These are phyloP conservation scores for Falco concolor DNA, from an alignment of 2,797 vertebrate species.

Conservation along the genomic window DNA sequence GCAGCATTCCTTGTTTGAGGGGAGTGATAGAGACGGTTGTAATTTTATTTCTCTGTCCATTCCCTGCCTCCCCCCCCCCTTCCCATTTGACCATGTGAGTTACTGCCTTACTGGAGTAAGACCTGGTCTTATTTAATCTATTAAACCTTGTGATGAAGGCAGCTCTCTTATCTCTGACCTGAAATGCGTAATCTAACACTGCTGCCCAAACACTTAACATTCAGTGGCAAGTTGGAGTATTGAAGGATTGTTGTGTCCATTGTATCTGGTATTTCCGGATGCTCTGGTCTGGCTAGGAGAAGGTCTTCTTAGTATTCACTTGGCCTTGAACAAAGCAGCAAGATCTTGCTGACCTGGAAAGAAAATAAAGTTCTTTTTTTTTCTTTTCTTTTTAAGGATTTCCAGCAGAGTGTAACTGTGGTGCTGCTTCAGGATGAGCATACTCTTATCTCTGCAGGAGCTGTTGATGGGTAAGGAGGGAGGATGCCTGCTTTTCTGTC, in stretches of 20 bases:
- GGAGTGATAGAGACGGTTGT: neutral
- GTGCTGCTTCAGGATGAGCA: slow-evolving; percentile 92
- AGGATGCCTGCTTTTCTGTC: neutral
- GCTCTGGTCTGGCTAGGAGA: neutral
- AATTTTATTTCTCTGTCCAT: neutral
- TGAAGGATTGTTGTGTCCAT: neutral
- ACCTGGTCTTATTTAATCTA: neutral
- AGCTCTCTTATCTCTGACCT: neutral
- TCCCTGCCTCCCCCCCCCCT: neutral
- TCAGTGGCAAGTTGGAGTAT: neutral
- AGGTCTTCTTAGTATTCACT: neutral
- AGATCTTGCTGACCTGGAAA: neutral
- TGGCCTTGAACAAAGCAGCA: neutral
- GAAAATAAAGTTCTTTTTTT: neutral
- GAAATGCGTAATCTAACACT: neutral
- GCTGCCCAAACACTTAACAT: neutral
- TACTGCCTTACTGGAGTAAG: neutral
- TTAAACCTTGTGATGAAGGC: neutral
- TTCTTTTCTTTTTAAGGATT: slow-evolving; percentile 68
- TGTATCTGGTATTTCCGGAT: neutral
- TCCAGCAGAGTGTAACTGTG: slow-evolving; percentile 95
- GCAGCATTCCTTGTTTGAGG: neutral
- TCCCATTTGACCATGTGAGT: neutral
- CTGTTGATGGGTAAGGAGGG: slow-evolving; percentile 90
- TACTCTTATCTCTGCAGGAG: slow-evolving; percentile 91